Base-by-base conservation (phyloP, 2,797 vertebrate species). In the Siniperca obscura region DNA sequence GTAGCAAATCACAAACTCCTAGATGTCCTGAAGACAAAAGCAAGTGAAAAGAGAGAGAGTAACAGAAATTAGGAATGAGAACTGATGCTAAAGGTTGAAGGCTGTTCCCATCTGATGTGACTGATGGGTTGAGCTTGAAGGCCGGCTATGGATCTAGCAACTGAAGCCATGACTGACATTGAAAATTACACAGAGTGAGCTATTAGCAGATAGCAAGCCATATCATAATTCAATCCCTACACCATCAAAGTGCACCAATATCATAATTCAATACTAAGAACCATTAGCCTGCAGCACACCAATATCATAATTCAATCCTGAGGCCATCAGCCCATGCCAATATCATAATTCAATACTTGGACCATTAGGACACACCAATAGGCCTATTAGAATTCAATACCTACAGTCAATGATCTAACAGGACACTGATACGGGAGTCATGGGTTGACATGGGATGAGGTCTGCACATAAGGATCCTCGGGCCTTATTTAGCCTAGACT, bases 371-470 rank as follows among this genome's bases (percentile, higher is more conserved):
- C 89, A 88, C 90, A 88, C 92, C 93, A 94, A 95, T 94, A 93
- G 90, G 82, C 90, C 91, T 94, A 94, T 94, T 93, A 93, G 92
- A 95, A 94, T 92, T 93, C 93, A 95, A 94, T 94, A 94, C 92
- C 87, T 91, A 82, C 90, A 88, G 92, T 92, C 93, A 94, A 95
- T 93, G 94, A 93, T 94, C 94, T 93, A 92, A 92, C 72, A 75
- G 74, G 88, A 93, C 91, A 93, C 87, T 59, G 93, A 94, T 93
- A 93, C 93, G 22, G 74, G 82, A 92, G 93, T 92, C 92, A 91
- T 87, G 87, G 83, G 89, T 90, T 91, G 89, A 89, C 88, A 89
- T 90, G 90, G 81, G 89, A 93, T 91, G 87, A 83, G 84, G 83
- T 79, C 83, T 74, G 74, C 68, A 69, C 81, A 87, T 86, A 86